Conservation (phyloP, 2,113 vertebrate genomes). For the Entosphenus tridentatus region DNA sequence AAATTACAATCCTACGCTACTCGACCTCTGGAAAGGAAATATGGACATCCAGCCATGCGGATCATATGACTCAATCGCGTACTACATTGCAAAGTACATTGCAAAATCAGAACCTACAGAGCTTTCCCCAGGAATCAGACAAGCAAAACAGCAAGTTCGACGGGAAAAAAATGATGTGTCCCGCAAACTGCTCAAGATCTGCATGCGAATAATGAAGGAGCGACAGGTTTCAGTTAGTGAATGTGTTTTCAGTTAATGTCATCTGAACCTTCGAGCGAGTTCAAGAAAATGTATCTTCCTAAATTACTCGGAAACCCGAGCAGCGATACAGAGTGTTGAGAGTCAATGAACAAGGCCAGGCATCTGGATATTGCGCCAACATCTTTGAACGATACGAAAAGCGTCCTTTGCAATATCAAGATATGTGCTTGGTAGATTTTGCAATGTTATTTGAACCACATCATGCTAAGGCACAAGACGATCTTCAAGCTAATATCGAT, state of each 20-base stretch:
- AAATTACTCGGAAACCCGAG: neutral
- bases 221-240: neutral
- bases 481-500: neutral
- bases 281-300: neutral
- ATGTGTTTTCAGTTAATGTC: neutral
- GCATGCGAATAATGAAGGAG: neutral
- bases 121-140: neutral
- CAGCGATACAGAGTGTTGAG: neutral
- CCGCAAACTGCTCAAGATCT: neutral
- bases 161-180: neutral
- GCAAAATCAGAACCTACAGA: neutral
- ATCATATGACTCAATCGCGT: neutral
- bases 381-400: neutral
- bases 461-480: neutral
- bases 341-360: neutral
- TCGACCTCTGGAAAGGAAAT: neutral
- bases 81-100: neutral
- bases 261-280: neutral
- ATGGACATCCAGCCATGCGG: slow-evolving; percentile 4
- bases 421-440: neutral
- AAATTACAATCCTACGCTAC: neutral
- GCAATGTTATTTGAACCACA: neutral
- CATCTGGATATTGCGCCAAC: neutral
- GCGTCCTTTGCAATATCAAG: neutral
- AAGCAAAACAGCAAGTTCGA: neutral